Base-by-base conservation (phyloP, 2,113 vertebrate species). In the Uropsilus gracilis region DNA sequence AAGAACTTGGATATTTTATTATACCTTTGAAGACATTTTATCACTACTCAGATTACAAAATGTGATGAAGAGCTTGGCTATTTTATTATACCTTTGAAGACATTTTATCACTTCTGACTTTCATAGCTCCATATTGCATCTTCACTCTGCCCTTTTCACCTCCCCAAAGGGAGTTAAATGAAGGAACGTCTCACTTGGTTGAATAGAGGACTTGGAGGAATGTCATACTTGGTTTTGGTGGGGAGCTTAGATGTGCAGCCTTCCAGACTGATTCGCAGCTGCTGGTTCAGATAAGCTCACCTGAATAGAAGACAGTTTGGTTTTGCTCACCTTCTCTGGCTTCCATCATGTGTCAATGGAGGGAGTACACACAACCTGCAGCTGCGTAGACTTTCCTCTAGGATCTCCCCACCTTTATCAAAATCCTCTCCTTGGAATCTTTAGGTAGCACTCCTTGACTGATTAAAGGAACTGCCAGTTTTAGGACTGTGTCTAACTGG, bases 1-100 rank as follows among this genome's bases (percentile, higher is more conserved):
- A 86, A 81, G 26, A 92, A 84, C 28, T 63, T 85, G 59, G 66
- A 26, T 16, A n/a, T 90, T 88, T 90, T 59, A 32, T 94, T 90
- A 61, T 2, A 83, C 11, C 30, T 81, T 24, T 37, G 85, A 34
- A 85, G 83, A 4, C 13, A 17, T 75, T 86, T 61, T 83, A 83
- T 59, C 32, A 53, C 14, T 83, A 42, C 50, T 83, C 30, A 88
- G 34, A 50, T 69, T 64, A 24, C 30, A 48, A 63, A 88, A 9
- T 91, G 34, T 7, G 11, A 8, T 44, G 39, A 86, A 81, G 26
- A 92, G 80, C 28, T 63, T 85, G 59, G 66, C 20, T 16, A n/a
- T 90, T 88, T 90, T 59, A 32, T 94, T 90, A 61, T 2, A 83
- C 11, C 30, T 81, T 24, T 37, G 85, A 34, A 85, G 83, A 4